These are phyloP conservation scores for Enteromius radiatus DNA, from an alignment of 2,797 vertebrate species.

Conservation along the genomic window DNA sequence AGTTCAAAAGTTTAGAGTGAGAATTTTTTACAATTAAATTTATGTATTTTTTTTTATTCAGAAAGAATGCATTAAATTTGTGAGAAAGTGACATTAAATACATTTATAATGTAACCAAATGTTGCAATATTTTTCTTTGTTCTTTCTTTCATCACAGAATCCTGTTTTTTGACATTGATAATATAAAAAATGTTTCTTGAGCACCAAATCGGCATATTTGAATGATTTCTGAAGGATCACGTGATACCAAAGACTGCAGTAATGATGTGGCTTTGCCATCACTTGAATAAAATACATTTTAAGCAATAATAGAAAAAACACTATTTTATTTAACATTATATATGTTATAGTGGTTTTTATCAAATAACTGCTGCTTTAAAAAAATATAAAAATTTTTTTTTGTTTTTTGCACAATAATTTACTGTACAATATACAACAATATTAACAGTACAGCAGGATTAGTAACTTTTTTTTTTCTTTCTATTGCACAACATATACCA, in stretches of 20 bases:
- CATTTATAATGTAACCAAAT: neutral
- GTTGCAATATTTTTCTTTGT: neutral
- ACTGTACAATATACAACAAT: neutral
- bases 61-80: neutral
- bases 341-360: neutral
- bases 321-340: neutral
- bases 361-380: neutral
- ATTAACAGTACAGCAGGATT: neutral
- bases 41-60: neutral
- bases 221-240: neutral
- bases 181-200: neutral
- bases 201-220: neutral
- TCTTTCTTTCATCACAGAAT: neutral
- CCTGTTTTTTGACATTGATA: neutral
- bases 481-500: neutral
- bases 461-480: too few species aligned
- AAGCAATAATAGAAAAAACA: neutral
- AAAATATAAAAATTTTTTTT: too few species aligned
- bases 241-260: neutral
- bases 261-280: neutral
- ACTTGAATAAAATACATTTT: neutral
- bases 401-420: neutral
- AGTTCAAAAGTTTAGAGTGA: neutral
- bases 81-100: neutral
- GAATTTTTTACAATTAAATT: neutral